Evolutionary conservation across 2,888 invertebrate genomes (phyloP), one percentile per base, ranked within the genome.

Genomic region (Drosophila maculinotata): DNA sequence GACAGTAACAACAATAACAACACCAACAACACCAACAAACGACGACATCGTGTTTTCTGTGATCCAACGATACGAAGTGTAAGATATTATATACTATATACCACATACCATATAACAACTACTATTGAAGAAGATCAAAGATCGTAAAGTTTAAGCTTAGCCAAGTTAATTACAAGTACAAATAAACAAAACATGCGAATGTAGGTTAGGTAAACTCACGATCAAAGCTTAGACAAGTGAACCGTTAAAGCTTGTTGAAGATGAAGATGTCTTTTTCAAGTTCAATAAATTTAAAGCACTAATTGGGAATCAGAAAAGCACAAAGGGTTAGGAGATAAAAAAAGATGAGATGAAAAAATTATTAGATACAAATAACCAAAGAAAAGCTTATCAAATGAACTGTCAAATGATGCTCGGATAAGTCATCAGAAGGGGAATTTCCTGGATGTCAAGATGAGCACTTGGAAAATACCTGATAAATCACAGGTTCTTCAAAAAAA

Each of bases 161-260:
- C 17, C 8, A 14, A 14, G 45, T 14, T 14, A 6, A 23, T 10
- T 8, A 5, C 30, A 44, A 31, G 10, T 15, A 15, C 33, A 64
- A 62, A 51, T 15, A 38, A 20, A 25, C 17, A n/a, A 6, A 17
- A n/a, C n/a, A n/a, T 3, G 2, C 25, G 10, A 17, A 38, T 59
- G 9, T 44, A 25, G 59, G 60, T 60, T 59, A 44, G 59, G 10
- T 9, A 30, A 45, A 45, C 30, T 9, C 7, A 30, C 5, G 9
- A 36, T 8, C 28, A 31, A 49, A 41, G 48, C 48, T 49, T 25
- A 9, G 48, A n/a, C 17, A 4, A 15, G 26, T 41, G 33, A 45
- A 69, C 69, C 49, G 38, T 62, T 69, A 36, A 14, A 62, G 35
- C 44, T 31, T 9, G 30, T 31, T 38, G 48, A 31, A 41, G 44